Evolutionary conservation across 2,113 vertebrate genomes (phyloP), one percentile per base, ranked within the genome.

Genomic region (Erinaceus europaeus): DNA sequence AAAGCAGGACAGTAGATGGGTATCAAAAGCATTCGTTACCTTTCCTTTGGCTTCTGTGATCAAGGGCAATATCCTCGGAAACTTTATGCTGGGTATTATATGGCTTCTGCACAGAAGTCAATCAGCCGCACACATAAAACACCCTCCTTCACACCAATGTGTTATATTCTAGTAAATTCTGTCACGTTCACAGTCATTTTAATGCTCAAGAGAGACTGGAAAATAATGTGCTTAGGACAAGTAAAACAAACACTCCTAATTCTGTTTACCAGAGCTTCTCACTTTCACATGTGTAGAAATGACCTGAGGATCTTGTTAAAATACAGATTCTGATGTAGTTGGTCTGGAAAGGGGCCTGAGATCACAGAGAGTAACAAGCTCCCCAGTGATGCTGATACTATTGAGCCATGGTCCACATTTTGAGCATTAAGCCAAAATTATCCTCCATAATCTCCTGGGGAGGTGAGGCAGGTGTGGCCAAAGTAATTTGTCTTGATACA

Each of bases 161-260:
- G 17, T 53, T 64, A 76, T 65, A 64, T 40, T 85, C 65, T 91
- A 68, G 12, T 50, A 85, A 81, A 32, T 68, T 69, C 40, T 91
- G 50, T 48, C 42, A 92, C 64, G 21, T 73, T 83, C n/a, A 74
- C 9, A 68, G 55, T 9, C 48, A 92, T 38, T 72, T 84, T 80
- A 80, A 88, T 40, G 34, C 79, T 67, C 72, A 71, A 42, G 48
- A 89, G 44, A 75, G 34, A 20, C 5, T 34, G 6, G 27, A 27
- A 93, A 87, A 82, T 27, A 82, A 29, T 64, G 32, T 80, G 4
- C 48, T 74, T 23, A 50, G 34, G 14, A 73, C 25, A 34, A 34
- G 23, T 62, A 86, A 88, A 72, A 90, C 88, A 77, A 76, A 77
- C 10, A 91, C n/a, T 71, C 42, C n/a, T 21, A 81, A 86, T 71